Conservation (phyloP, 2,797 vertebrate species). For the Micropoecilia bifurca region DNA sequence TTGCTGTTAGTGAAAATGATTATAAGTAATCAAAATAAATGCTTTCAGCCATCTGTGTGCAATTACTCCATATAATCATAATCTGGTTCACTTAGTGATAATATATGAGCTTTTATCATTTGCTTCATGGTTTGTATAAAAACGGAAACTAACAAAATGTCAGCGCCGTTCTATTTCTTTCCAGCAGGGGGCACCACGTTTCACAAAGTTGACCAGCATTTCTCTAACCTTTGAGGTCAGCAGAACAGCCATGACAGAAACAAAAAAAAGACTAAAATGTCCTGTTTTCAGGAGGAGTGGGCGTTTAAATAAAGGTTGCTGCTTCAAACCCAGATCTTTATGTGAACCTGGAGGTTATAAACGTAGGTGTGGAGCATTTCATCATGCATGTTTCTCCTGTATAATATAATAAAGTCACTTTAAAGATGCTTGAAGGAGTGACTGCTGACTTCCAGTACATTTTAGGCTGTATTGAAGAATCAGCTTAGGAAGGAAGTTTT, state of each 20-base stretch:
- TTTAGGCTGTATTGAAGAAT: not conserved
- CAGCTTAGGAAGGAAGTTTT: not conserved
- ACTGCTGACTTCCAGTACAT: not conserved
- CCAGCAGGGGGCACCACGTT: not conserved
- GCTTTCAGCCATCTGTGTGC: not conserved
- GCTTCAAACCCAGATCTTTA: not conserved
- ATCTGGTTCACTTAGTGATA: not conserved
- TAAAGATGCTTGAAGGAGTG: not conserved
- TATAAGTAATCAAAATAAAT: not conserved
- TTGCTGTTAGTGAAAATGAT: not conserved
- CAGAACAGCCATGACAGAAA: not conserved
- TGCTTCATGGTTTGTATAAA: not conserved
- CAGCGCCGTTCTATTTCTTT: not conserved
- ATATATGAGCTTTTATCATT: not conserved
- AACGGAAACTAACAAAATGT: not conserved
- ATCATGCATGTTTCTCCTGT: not conserved
- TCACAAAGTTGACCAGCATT: not conserved
- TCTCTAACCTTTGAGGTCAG: not conserved
- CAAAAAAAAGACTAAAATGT: not conserved
- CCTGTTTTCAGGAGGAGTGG: not conserved
- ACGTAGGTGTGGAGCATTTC: not conserved
- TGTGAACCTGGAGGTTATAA: not conserved
- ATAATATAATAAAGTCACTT: not conserved
- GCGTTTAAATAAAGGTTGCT: not conserved
- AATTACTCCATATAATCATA: not conserved